Base-by-base conservation (phyloP, 64 coral and sea anemone species). In the Exaiptasia diaphana region DNA sequence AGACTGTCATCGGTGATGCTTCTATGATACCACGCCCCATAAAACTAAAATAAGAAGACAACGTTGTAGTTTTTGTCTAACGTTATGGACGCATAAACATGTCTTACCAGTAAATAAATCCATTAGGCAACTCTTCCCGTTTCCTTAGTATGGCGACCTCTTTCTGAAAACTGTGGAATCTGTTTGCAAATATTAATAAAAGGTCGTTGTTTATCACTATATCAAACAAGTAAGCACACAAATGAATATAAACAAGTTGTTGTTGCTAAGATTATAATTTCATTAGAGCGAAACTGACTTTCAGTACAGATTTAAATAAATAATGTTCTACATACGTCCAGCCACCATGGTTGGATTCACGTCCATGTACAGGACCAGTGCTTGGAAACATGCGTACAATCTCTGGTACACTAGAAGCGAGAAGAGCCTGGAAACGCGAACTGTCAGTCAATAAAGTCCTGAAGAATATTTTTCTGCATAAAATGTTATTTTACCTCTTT, bases 1-100 rank as follows among this genome's bases (percentile, higher is more conserved):
- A 87, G 23, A 97, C 88, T 50, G 87, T 97, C 57, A 2, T 77
- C 18, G 93, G 82, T 75, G 83, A 36, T 46, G 89, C 77, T 12
- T 86, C 45, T 17, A 97, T 84, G 21, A 97, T 61, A 56, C 93
- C 93, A 24, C 93, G 71, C 40, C 93, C 93, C 69, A 97, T 87
- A 64, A 97, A 97, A 86, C 93, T 97, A 41, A 18, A 37, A 23
- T 56, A 18, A 12, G 44, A 25, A 58, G 41, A 63, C n/a, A 0
- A 62, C n/a, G 22, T 21, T 9, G 61, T 35, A 65, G 15, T 32
- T 65, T 65, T 14, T 27, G 33, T 14, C 33, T 23, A 12, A 36
- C 5, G 61, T 23, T 65, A 9, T 0, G 33, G 34, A 5, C 10
- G 27, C 17, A 25, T 20, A 9, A 41, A 9, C 28, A 15, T 2